Base-by-base conservation (phyloP, 2,888 invertebrate species). In the Nemurella pictetii region DNA sequence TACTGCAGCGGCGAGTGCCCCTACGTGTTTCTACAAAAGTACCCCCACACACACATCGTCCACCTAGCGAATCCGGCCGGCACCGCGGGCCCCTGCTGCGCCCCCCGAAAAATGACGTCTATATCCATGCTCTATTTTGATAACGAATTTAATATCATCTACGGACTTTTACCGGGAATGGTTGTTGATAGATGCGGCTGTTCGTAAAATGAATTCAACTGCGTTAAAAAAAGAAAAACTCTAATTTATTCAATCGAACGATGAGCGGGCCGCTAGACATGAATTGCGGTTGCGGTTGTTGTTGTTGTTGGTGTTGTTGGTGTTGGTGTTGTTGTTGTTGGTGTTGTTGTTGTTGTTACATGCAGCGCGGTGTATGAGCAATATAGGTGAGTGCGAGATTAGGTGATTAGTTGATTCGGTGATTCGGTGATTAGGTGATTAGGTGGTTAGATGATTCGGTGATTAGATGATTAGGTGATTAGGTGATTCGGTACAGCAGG, bases 1-100 rank as follows among this genome's bases (percentile, higher is more conserved):
- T 98, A 98, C 91, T 99, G 99, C 91, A 95, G 96, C 84, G 98
- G 99, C 7, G 97, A 98, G 88, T 99, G 99, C 90, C 95, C 96
- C 0, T 95, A 95, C 91, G 95, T 96, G 83, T 97, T 97, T 89
- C 91, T 97, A 86, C 97, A 96, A 89, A 95, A 95, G 89, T 95
- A 96, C 89, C 95, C 96, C 0, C 97, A 98, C 90, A 97, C 97
- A 9, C 97, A 98, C 90, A 92, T 98, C 88, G 94, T 96, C 85
- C 95, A 96, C 88, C 93, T 98, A 89, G 95, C 96, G 3, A 93
- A 94, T 77, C 94, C 95, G 0, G 92, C 93, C 15, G 95, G 95
- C 85, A 95, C 95, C 84, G 95, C 95, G 0, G 96, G 96, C 0
- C 97, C 98, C 0, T 99, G 99, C 90, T 99, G 99, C 90, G 96